phyloP scores from a whole-genome alignment of 2,888 invertebrate genomes.

The Rhingia rostrata region DNA sequence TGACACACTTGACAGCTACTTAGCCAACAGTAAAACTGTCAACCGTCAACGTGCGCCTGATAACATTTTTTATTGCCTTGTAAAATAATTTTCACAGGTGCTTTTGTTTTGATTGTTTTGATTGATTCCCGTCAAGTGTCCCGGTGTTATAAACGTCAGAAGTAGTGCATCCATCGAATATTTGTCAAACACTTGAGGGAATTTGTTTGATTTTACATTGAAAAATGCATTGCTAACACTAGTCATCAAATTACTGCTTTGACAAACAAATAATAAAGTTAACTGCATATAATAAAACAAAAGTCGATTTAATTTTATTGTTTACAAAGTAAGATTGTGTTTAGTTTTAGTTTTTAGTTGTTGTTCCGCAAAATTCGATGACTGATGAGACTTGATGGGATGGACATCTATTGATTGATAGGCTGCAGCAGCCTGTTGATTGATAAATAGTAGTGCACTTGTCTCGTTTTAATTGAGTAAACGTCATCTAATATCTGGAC shows the following conservation, averaged over 20 bases:
- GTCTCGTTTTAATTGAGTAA: not conserved
- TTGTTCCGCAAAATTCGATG: not conserved
- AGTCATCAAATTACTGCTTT: constrained; percentile 17
- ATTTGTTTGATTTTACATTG: constrained; percentile 35
- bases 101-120: constrained; percentile 38
- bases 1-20: constrained; percentile 20
- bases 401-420: constrained; percentile 23
- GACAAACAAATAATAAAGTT: constrained; percentile 20
- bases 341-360: not conserved
- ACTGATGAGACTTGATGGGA: not conserved
- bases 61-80: constrained; percentile 37
- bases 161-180: not conserved
- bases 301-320: not conserved
- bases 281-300: not conserved
- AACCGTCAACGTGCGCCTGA: constrained; percentile 9
- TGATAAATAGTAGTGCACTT: not conserved
- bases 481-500: too few species aligned
- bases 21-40: constrained; percentile 9
- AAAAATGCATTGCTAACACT: constrained; percentile 20
- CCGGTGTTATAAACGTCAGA: constrained; percentile 5
- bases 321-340: not conserved
- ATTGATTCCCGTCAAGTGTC: constrained; percentile 43
- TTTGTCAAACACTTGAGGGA: constrained; percentile 49
- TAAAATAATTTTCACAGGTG: constrained; percentile 41
- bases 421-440: not conserved